A percentile compares a stretch with the other conserved stretches of the same genome.
Evolutionary conservation across 2,113 vertebrate species (phyloP).

Genomic region (Entomyzon cyanotis): DNA sequence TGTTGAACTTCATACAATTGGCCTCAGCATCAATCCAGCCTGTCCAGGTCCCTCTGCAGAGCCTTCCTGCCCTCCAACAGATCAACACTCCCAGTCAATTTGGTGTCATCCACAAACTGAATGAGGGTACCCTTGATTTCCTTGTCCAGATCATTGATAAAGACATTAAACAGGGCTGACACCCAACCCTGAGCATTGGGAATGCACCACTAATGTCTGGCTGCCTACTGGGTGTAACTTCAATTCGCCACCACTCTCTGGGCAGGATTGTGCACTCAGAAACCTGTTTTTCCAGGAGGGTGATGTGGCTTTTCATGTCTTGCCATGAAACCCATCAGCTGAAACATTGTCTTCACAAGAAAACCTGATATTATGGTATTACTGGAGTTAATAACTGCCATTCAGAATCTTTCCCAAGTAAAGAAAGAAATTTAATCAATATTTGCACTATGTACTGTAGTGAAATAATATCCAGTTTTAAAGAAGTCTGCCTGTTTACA

Average conservation of each 20-base stretch:
- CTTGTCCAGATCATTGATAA: background rate
- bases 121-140: background rate
- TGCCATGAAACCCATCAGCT: background rate
- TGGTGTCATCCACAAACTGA: background rate
- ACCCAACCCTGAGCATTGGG: background rate
- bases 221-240: background rate
- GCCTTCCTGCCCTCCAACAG: background rate
- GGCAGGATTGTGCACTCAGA: fast-evolving
- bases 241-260: background rate
- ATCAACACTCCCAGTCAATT: fast-evolving
- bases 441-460: background rate
- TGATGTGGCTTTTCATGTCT: background rate
- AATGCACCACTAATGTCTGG: fast-evolving
- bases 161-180: background rate
- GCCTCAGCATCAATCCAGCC: background rate
- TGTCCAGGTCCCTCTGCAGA: background rate
- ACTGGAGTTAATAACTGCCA: background rate
- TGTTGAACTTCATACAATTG: background rate
- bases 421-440: background rate
- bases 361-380: background rate
- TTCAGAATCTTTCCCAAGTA: background rate
- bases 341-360: background rate
- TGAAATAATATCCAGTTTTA: background rate
- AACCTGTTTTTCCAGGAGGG: background rate
- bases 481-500: background rate